Percentiles rank a stretch among this genome's conserved stretches.
These are phyloP conservation scores for Hypomecis punctinalis DNA, from an alignment of 2,888 invertebrate genomes.

Conservation along the genomic window DNA sequence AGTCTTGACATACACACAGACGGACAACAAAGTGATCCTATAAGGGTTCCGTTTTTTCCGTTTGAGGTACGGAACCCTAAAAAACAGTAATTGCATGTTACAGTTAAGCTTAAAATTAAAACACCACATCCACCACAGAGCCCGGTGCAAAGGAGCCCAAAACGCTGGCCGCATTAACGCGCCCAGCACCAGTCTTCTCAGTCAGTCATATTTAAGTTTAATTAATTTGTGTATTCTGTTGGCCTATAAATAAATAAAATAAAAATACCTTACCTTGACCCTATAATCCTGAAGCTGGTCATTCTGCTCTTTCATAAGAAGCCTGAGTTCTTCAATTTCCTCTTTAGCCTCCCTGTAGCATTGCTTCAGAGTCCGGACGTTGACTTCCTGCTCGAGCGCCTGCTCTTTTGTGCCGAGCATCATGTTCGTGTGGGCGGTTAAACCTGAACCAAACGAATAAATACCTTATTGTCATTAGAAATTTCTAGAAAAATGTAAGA, in stretches of 20 bases:
- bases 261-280: slow-evolving; percentile 80
- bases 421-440: slow-evolving; percentile 73
- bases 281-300: slow-evolving; percentile 88
- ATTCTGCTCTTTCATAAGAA: slow-evolving; percentile 87
- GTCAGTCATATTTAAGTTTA: no score
- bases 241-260: background rate
- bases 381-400: slow-evolving; percentile 84
- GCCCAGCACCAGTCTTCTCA: no score
- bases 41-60: no score
- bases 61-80: no score
- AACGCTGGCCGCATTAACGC: no score
- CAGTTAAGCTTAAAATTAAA: no score
- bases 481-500: background rate
- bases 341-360: slow-evolving; percentile 86
- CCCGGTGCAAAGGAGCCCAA: no score
- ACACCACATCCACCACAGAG: no score
- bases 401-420: slow-evolving; percentile 85
- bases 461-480: background rate
- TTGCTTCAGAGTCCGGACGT: slow-evolving; percentile 74
- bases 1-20: no score
- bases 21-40: no score
- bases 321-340: slow-evolving; percentile 85
- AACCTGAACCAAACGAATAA: slow-evolving; percentile 40
- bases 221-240: no score
- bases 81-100: no score